Evolutionary conservation across 2,888 invertebrate species (phyloP), one percentile per base, ranked within the genome.

Genomic region (Hololepta plana): DNA sequence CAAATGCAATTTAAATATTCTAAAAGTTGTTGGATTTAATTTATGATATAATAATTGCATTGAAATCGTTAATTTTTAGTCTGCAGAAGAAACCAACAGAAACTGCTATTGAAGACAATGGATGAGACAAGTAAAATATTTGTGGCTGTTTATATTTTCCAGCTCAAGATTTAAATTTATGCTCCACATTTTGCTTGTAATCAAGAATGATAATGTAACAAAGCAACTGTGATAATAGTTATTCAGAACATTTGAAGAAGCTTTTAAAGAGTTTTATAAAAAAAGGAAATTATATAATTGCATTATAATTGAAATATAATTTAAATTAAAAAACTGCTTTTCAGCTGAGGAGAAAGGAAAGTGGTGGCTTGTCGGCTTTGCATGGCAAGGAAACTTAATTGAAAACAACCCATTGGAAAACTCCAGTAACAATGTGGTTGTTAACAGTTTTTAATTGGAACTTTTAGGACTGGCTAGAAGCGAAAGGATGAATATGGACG

Each of bases 281-380:
- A 28, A 75, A 74, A 45, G 87, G 87, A 19, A 77, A 76, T 49
- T 72, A 72, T 40, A 59, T 87, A 24, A 72, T 79, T 0, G 75
- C 82, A 12, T 60, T 95, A 6, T 26, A 4, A 19, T 20, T 19
- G 27, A 19, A 19, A 32, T 22, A 20, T 33, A 22, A 10, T 13
- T 7, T 20, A 20, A 8, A n/a, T 12, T n/a, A n/a, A n/a, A 7
- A 20, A 7, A 15, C 5, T 8, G n/a, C 3, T 17, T 32, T 47
- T 27, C 41, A 67, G 91, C 79, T 2, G 79, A 87, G 33, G 74
- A 79, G 44, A 65, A 74, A 34, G 95, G 95, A 3, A 76, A 82
- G 43, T 95, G 95, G 95, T 95, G 95, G 95, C 69, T 95, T 23
- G 81, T 96, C 1, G 95, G 95, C 0, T 91, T 93, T 0, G 91